A percentile compares a stretch with the other conserved stretches of the same genome.
Evolutionary conservation across 1,140 invertebrate species (phyloP).

Genomic region (Akabosia matsudoensis): DNA sequence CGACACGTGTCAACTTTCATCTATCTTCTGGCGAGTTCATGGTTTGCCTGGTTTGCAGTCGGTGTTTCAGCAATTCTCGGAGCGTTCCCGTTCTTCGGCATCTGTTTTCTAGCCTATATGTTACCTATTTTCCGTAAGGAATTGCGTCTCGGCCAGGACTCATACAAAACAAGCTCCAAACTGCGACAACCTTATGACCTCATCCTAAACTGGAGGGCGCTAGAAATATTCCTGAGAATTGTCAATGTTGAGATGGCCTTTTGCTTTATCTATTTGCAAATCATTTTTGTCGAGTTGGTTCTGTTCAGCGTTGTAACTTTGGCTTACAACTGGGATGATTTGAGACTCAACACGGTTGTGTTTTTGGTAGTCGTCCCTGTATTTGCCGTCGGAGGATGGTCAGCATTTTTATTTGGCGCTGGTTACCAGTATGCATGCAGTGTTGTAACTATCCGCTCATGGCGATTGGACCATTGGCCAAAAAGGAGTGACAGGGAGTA

Average conservation of each 20-base stretch:
- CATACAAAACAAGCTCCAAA: too few relatives aligned
- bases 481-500: not conserved
- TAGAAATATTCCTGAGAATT: too few relatives aligned
- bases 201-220: too few relatives aligned
- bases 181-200: too few relatives aligned
- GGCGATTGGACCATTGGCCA: not conserved
- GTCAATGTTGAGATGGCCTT: too few relatives aligned
- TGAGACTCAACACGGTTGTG: not conserved
- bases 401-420: not conserved
- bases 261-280: too few relatives aligned
- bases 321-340: too few relatives aligned
- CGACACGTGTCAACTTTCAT: not conserved
- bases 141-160: too few relatives aligned
- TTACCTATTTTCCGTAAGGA: not conserved
- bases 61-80: not conserved
- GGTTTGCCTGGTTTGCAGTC: not conserved
- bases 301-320: too few relatives aligned
- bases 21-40: not conserved
- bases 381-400: not conserved
- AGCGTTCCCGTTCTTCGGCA: not conserved
- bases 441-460: not conserved
- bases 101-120: not conserved
- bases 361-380: not conserved
- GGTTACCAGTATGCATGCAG: not conserved
- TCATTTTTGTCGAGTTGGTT: too few relatives aligned